Evolutionary conservation across 2,888 invertebrate species (phyloP).

Genomic region (Blomia tropicalis): DNA sequence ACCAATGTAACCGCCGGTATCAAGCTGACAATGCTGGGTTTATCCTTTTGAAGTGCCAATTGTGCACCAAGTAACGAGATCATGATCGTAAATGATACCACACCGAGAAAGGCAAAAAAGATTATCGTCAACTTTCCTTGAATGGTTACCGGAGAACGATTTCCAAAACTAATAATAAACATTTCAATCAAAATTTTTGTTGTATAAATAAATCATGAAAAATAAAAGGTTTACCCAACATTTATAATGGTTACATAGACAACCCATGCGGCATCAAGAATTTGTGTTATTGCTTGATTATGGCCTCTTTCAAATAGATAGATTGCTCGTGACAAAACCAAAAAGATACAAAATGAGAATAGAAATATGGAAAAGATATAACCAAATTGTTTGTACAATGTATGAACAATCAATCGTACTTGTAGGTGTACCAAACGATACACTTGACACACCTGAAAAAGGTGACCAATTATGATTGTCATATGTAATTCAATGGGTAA

Average conservation of each 20-base stretch:
- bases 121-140: not conserved
- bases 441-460: not conserved
- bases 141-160: not conserved
- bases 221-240: not conserved
- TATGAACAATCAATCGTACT: conserved; percentile 1
- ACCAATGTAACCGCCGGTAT: not conserved
- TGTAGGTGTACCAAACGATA: conserved; percentile 3
- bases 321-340: not conserved
- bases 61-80: not conserved
- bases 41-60: not conserved
- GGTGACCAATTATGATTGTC: not conserved
- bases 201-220: not conserved
- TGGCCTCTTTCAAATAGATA: not conserved
- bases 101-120: not conserved
- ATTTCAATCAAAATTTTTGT: not conserved
- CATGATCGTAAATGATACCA: not conserved
- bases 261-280: not conserved
- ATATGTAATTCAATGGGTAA: not conserved
- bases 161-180: not conserved
- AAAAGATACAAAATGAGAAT: not conserved
- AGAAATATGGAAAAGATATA: not conserved
- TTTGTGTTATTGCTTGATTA: not conserved
- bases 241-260: not conserved
- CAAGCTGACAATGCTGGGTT: not conserved
- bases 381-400: not conserved